phyloP scores from a whole-genome alignment of 2,797 vertebrate genomes.

The Otolemur crassicaudatus region DNA sequence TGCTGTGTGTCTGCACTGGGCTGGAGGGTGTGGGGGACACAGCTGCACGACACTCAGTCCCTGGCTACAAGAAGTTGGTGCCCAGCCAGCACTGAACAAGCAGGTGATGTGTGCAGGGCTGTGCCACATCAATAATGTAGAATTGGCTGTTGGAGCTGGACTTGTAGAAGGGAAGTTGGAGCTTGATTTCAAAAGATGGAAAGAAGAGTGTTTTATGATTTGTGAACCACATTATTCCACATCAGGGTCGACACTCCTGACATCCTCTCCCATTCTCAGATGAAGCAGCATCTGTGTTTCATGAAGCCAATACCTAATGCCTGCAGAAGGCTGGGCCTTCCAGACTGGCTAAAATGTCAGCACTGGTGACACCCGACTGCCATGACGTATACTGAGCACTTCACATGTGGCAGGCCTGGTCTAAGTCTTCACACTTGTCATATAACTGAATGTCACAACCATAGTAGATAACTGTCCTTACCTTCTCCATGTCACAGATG shows the following conservation, averaged over 20 bases:
- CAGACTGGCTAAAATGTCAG: neutral
- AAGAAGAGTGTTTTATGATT: neutral
- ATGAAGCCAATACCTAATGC: neutral
- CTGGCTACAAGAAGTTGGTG: neutral
- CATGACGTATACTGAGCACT: too few relatives aligned
- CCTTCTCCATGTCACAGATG: neutral
- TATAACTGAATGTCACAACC: neutral
- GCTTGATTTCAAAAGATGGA: neutral
- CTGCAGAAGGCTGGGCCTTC: neutral
- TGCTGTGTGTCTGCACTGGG: neutral
- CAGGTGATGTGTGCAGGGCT: rapidly evolving
- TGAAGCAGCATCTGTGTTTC: too few relatives aligned
- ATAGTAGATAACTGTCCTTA: neutral
- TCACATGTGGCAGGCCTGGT: neutral
- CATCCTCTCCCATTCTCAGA: neutral
- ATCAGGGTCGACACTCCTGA: neutral
- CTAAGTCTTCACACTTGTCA: rapidly evolving
- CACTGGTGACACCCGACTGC: neutral
- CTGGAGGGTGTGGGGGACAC: neutral
- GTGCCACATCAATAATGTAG: neutral
- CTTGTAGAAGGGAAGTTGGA: neutral
- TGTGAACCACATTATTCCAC: neutral
- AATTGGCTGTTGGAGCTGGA: neutral
- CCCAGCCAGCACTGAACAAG: neutral
- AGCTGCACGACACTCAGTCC: neutral